Conservation (phyloP, 2,888 invertebrate genomes). For the Notocelia uddmanniana region DNA sequence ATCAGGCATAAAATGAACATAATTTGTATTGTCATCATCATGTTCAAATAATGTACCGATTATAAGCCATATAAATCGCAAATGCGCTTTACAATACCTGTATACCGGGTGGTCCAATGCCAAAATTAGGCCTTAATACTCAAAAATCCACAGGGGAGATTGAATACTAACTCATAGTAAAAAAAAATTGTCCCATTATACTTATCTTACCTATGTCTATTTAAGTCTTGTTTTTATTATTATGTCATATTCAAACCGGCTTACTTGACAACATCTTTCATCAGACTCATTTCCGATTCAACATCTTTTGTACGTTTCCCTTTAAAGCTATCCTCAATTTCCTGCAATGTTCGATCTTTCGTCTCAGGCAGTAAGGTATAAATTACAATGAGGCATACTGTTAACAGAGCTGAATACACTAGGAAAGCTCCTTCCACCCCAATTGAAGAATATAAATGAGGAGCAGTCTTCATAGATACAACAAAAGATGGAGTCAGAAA, state of each 20-base stretch:
- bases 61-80: too few species aligned
- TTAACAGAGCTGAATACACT: conserved; percentile 73
- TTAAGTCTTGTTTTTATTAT: conserved; percentile 10
- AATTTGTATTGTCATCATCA: too few species aligned
- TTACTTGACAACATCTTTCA: conserved; percentile 56
- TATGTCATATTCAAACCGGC: not conserved
- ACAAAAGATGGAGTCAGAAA: conserved; percentile 78
- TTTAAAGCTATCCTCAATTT: conserved; percentile 80
- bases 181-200: too few species aligned
- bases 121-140: too few species aligned
- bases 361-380: conserved; percentile 77
- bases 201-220: not conserved
- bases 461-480: conserved; percentile 82
- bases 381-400: conserved; percentile 70
- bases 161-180: too few species aligned
- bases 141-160: too few species aligned
- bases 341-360: conserved; percentile 78
- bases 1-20: too few species aligned
- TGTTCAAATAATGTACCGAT: too few species aligned
- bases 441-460: conserved; percentile 75
- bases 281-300: conserved; percentile 75
- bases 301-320: conserved; percentile 65
- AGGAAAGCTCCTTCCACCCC: conserved; percentile 79
- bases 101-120: too few species aligned
- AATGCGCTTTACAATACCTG: too few species aligned